Base-by-base conservation (phyloP, 2,888 invertebrate species). In the Cybosia mesomella region DNA sequence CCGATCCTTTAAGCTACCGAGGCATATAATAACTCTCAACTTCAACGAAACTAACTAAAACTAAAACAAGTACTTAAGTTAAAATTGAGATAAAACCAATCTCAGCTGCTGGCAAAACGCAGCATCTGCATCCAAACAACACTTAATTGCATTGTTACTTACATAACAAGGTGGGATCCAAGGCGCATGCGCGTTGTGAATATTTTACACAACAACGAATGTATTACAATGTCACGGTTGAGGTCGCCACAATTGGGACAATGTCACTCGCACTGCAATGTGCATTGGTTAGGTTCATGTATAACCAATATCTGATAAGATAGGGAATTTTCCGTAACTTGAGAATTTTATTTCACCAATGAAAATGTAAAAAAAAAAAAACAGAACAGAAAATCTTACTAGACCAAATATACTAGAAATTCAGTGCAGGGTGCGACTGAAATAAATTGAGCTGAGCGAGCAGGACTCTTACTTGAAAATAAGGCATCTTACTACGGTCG, bases 201-300 rank as follows among this genome's bases (percentile, higher is more conserved):
- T 76, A 70, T 68, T 72, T 79, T 84, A 86, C 64, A 76, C 62
- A 67, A 58, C 66, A 72, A 63, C 67, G 67, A 78, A 86, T 83
- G 81, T 86, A 82, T 77, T 81, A 81, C 80, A 81, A 70, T 81
- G 81, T 76, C 80, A 77, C 34, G 81, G 81, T 73, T 71, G 63
- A 75, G 80, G 80, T 68, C 79, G 67, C 18, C 22, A 57, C 21
- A 80, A 80, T 80, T 76, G 54, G 79, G 79, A 78, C 79, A 80
- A 74, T 78, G 79, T 76, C 79, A 80, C 54, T 53, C 53, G 34
- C 22, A 36, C 68, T 78, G 71, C 81, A 80, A 72, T 70, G 71
- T 54, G 59, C 22, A 28, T 54, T 66, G 68, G 66, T 73, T 71
- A 77, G 71, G 66, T 75, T 61, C 68, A 72, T 75, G 67, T 63